phyloP scores from a whole-genome alignment of 2,113 vertebrate genomes.

The Oriolus oriolus region DNA sequence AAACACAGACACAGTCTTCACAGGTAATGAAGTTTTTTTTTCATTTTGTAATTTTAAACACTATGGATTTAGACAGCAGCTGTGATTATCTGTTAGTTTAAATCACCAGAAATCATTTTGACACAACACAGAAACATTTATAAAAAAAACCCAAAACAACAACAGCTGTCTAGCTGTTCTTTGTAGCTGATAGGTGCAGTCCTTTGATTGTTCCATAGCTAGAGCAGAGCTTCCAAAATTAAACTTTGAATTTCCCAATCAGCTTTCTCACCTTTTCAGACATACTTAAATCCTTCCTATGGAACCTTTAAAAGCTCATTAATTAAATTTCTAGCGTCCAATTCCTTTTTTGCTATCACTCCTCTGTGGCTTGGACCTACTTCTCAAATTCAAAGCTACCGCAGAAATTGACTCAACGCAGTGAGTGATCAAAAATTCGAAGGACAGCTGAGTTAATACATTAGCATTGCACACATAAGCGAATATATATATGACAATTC shows the following conservation, averaged over 20 bases:
- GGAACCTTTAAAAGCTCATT: slow-evolving; percentile 37
- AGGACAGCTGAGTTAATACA: slow-evolving; percentile 71
- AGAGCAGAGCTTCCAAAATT: slow-evolving; percentile 73
- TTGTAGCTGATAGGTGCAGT: slow-evolving; percentile 95
- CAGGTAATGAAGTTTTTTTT: slow-evolving; percentile 97
- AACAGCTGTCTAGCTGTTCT: slow-evolving; percentile 92
- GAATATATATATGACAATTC: slow-evolving; percentile 69
- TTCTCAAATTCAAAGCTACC: slow-evolving; percentile 61
- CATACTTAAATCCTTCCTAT: slow-evolving; percentile 53
- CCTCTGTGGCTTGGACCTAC: slow-evolving; percentile 38
- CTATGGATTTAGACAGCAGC: slow-evolving; percentile 99
- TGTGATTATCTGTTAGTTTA: slow-evolving; percentile 98
- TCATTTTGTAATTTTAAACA: slow-evolving; percentile 97
- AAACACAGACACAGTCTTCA: slow-evolving; percentile 99
- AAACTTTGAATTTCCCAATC: slow-evolving; percentile 65
- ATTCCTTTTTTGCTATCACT: slow-evolving; percentile 33
- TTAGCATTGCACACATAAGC: slow-evolving; percentile 73
- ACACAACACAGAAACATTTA: slow-evolving; percentile 99
- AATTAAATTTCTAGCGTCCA: slow-evolving; percentile 42
- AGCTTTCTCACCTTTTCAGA: slow-evolving; percentile 54
- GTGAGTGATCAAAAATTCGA: slow-evolving; percentile 60
- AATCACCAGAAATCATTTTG: slow-evolving; percentile 99
- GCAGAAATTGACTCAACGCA: slow-evolving; percentile 57
- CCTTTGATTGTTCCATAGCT: slow-evolving; percentile 88
- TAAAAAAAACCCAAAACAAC: slow-evolving; percentile 72